Evolutionary conservation across 2,113 vertebrate genomes (phyloP), one percentile per base, ranked within the genome.

Genomic region (Cynopterus brachyotis): DNA sequence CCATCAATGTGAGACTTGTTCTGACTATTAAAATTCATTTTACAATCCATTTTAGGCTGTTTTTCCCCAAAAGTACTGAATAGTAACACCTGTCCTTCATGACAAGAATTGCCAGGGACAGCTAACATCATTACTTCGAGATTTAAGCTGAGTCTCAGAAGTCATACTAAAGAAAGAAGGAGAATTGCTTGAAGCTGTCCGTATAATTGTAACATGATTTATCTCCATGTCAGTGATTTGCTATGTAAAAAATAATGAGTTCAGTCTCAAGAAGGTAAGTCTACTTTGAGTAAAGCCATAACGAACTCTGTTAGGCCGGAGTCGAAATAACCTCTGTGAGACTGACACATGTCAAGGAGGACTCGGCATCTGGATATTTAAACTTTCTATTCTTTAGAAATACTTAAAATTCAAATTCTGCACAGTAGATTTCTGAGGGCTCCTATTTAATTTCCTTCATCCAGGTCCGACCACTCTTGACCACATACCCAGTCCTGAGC

Each of bases 11-110:
- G 53, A 80, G 59, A 45, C 35, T 50, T 75, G 64, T 73, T 59
- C 60, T 15, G 19, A 79, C 32, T 26, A 76, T 81, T 90, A 59
- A 92, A 90, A 96, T 50, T 73, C 87, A 90, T 16, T 95, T 84
- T 30, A 19, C 87, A 92, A 64, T 66, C 72, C 50, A 91, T 22
- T 59, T 64, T 30, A 9, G 47, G 47, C 24, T 57, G 17, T 6
- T 20, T 75, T 75, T 11, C 37, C 32, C 84, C 60, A 60, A 69
- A 94, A 78, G 60, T 26, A 42, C 0, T 91, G 40, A 26, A 35
- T 6, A 59, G 66, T 64, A 57, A 75, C 53, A 32, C 26, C 60
- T 17, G 40, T 7, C 35, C 70, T 96, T 80, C 70, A 15, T 47
- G 69, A 50, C 3, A 5, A 35, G 50, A 55, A 24, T 35, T 26